Percentiles rank a stretch among this genome's conserved stretches.
These are phyloP conservation scores for Peucedramus taeniatus DNA, from an alignment of 2,113 vertebrate species.

Conservation along the genomic window DNA sequence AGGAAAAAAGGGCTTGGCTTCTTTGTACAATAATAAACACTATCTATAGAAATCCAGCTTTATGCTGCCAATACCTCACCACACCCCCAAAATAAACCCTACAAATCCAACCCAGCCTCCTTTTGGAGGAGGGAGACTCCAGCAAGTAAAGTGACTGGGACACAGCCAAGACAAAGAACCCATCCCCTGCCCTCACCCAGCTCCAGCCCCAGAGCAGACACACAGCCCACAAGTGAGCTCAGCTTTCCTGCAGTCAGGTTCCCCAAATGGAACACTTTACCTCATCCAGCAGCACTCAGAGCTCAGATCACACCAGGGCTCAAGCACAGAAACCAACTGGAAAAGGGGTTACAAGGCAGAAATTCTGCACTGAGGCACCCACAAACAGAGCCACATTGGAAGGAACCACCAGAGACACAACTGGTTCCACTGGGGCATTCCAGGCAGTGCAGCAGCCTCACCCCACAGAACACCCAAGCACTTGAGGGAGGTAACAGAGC, in stretches of 20 bases:
- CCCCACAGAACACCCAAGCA: not conserved
- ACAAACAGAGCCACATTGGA: accelerated
- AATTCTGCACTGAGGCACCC: not conserved
- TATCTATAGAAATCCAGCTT: not conserved
- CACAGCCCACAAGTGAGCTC: not conserved
- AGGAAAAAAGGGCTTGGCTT: not conserved
- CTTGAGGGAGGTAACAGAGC: not conserved
- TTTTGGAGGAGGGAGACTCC: not conserved
- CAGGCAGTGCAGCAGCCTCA: accelerated
- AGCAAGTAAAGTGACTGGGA: not conserved
- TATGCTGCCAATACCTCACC: not conserved
- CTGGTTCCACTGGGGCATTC: not conserved
- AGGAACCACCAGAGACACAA: not conserved
- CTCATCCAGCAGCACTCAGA: not conserved
- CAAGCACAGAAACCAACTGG: not conserved
- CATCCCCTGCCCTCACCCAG: not conserved
- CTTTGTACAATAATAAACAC: not conserved
- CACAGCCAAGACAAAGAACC: not conserved
- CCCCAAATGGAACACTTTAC: not conserved
- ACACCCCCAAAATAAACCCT: not conserved
- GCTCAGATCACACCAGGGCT: not conserved
- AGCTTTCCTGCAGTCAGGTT: not conserved
- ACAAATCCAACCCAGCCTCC: not conserved
- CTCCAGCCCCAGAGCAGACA: not conserved
- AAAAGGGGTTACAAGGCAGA: not conserved